Conservation (phyloP, 2,888 invertebrate genomes). For the Limnephilus auricula region DNA sequence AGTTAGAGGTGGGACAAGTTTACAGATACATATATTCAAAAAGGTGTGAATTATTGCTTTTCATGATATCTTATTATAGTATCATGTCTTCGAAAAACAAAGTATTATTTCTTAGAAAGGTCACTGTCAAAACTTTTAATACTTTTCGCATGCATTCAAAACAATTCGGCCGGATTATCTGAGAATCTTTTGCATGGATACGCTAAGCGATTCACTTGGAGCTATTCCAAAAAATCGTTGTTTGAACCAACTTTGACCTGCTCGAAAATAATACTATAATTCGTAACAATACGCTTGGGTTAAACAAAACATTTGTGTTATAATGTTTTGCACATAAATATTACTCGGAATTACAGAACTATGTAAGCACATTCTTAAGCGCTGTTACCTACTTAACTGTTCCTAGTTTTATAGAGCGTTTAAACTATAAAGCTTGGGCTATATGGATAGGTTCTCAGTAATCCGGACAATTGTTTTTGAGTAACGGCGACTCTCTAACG, state of each 20-base stretch:
- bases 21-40: background rate
- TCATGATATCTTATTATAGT: too few species aligned
- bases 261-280: background rate
- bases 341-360: background rate
- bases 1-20: too few species aligned
- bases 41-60: too few species aligned
- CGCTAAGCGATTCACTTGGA: background rate
- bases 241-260: background rate
- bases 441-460: background rate
- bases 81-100: background rate
- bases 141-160: background rate
- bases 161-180: background rate
- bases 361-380: background rate
- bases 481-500: background rate
- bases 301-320: background rate
- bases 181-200: background rate
- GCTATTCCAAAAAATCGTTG: background rate
- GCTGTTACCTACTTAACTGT: background rate
- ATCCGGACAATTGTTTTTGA: background rate
- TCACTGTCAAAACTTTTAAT: background rate
- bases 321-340: background rate
- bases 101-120: too few species aligned
- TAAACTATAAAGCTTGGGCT: background rate
- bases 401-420: background rate
- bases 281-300: background rate